Conservation (phyloP, 2,888 invertebrate species). For the Plebejus argus region DNA sequence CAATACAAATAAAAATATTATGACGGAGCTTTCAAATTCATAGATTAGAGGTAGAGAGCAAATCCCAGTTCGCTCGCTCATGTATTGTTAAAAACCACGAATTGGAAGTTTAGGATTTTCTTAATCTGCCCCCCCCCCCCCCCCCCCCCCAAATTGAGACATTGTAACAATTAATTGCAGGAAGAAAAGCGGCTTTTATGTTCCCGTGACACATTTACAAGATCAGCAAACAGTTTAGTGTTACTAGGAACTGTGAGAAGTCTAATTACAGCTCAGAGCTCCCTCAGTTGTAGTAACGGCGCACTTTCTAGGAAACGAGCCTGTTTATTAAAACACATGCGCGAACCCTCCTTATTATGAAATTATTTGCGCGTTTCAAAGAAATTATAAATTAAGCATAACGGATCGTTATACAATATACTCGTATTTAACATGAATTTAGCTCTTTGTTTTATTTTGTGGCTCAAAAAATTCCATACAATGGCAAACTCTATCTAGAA, state of each 20-base stretch:
- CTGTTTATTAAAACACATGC: slow-evolving; percentile 27
- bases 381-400: not conserved
- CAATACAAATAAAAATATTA: no score
- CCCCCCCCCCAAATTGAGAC: no score
- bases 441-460: not conserved
- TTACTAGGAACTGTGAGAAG: slow-evolving; percentile 26
- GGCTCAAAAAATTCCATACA: not conserved
- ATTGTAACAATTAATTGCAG: not conserved
- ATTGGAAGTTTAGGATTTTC: no score
- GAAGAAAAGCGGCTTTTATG: slow-evolving; percentile 13
- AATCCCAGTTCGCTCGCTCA: no score
- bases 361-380: slow-evolving; percentile 17
- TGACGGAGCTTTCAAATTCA: no score
- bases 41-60: no score
- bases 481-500: not conserved
- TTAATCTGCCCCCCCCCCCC: no score
- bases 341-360: not conserved
- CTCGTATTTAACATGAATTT: no score
- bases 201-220: slow-evolving; percentile 13
- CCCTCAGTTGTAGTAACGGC: slow-evolving; percentile 18
- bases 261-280: slow-evolving; percentile 30
- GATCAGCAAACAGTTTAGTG: slow-evolving; percentile 17
- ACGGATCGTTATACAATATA: no score
- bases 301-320: slow-evolving; percentile 3
- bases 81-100: no score